Base-by-base conservation (phyloP, 2,888 invertebrate genomes). In the Epirrhoe alternata region DNA sequence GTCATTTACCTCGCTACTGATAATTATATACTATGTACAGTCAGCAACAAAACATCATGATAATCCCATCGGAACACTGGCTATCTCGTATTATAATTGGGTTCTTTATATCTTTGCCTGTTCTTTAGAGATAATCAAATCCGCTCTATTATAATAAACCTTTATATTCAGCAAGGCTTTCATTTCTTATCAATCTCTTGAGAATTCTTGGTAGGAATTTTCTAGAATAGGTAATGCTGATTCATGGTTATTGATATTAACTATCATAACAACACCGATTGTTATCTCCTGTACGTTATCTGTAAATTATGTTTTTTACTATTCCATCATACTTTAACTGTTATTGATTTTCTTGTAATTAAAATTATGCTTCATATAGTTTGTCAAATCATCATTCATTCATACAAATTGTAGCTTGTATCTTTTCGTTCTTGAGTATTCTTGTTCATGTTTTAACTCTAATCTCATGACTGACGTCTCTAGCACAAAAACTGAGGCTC, bases 261-360 rank as follows among this genome's bases (percentile, higher is more conserved):
- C 3, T 42, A 42, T 2, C 3, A 42, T 12, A 10, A 38, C 38
- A 8, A 38, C 10, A 38, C 8, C 12, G 38, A 10, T 38, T 38
- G 1, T 38, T 38, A 38, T 38, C 38, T 38, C 38, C 10, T 38
- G 38, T 12, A 38, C 10, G 10, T 12, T 38, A 38, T 10, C 38
- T 38, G 12, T 10, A 42, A 42, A 42, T 4, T 42, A 12, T 42
- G 24, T 42, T 42, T 42, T 42, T 12, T 42, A 12, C 38, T 12
- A 12, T 42, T 12, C 12, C 4, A 42, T 42, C 12, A 12, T 42
- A 10, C 38, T 35, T 7, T 6, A 10, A 38, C 38, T 55, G 16
- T 38, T 24, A 30, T 50, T 53, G 56, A 71, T 12, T 53, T 67
- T 67, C 65, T 65, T 69, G 71, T 47, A 31, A 24, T 7, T 14